These are phyloP conservation scores for Drosophila bipectinata DNA, from an alignment of 1,140 invertebrate genomes.

Conservation along the genomic window DNA sequence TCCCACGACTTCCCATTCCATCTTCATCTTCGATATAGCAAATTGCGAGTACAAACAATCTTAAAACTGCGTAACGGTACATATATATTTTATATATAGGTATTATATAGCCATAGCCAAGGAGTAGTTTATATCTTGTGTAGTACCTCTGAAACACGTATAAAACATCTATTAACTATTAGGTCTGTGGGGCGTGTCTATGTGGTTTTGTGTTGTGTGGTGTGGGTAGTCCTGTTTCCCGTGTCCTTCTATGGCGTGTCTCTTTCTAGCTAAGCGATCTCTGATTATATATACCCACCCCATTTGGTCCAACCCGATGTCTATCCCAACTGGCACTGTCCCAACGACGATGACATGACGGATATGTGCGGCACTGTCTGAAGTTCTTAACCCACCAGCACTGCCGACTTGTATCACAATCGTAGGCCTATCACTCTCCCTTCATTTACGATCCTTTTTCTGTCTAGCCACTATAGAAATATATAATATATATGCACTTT, in stretches of 20 bases:
- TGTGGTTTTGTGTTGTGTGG: constrained; percentile 24
- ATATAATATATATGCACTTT: constrained; percentile 41
- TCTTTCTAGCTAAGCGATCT: constrained; percentile 64
- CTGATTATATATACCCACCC: constrained; percentile 41
- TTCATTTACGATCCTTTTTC: constrained; percentile 3
- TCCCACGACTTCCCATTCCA: background rate
- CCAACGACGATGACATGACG: constrained; percentile 39
- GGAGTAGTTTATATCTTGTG: constrained; percentile 57
- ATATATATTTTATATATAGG: constrained; percentile 42
- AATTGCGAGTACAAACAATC: constrained; percentile 77
- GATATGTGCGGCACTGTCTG: constrained; percentile 48
- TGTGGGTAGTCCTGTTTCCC: constrained; percentile 22
- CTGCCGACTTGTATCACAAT: constrained; percentile 69
- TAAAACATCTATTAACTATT: constrained; percentile 77
- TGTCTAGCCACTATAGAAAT: constrained; percentile 38
- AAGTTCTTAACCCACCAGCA: constrained; percentile 48
- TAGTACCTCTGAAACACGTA: constrained; percentile 78
- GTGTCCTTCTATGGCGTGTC: constrained; percentile 20
- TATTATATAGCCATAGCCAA: constrained; percentile 64
- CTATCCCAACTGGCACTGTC: constrained; percentile 16
- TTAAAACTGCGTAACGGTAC: constrained; percentile 78
- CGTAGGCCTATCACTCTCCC: constrained; percentile 30
- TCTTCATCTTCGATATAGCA: constrained; percentile 66
- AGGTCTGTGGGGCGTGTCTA: constrained; percentile 32
- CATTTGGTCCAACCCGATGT: constrained; percentile 54